Evolutionary conservation across 2,113 vertebrate species (phyloP).

Genomic region (Pseudorhombus dupliciocellatus): DNA sequence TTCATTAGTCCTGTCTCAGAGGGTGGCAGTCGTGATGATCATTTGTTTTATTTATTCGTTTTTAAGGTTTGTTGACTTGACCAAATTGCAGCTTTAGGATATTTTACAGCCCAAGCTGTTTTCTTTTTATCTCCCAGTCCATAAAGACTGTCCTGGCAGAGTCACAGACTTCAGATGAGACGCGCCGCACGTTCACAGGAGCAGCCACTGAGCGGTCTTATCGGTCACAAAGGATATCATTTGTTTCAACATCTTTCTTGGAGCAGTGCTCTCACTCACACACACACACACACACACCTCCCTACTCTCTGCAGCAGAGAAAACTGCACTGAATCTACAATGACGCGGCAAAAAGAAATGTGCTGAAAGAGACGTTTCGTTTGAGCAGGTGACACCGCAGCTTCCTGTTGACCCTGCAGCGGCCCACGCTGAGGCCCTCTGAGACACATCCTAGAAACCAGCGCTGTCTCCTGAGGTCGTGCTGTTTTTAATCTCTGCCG

Average conservation of each 20-base stretch:
- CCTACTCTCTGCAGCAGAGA: conserved; percentile 19
- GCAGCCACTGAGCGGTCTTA: conserved; percentile 18
- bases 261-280: background rate
- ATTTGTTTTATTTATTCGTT: too few relatives aligned
- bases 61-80: background rate
- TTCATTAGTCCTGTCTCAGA: too few relatives aligned
- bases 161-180: background rate
- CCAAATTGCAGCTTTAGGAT: background rate
- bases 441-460: too few relatives aligned
- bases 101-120: too few relatives aligned
- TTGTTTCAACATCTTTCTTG: conserved; percentile 3
- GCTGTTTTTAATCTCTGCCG: too few relatives aligned
- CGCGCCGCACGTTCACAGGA: conserved; percentile 2
- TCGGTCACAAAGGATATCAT: conserved; percentile 9
- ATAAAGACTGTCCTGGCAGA: conserved; percentile 27
- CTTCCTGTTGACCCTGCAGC: background rate
- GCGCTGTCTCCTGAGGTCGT: too few relatives aligned
- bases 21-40: too few relatives aligned
- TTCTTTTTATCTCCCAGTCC: conserved; percentile 16
- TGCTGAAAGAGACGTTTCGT: background rate
- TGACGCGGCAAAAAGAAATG: conserved; percentile 55
- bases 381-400: background rate
- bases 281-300: background rate
- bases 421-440: background rate
- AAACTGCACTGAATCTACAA: conserved; percentile 36